Evolutionary conservation across 2,797 vertebrate genomes (phyloP).

Genomic region (Scolopax bukidnonensis): DNA sequence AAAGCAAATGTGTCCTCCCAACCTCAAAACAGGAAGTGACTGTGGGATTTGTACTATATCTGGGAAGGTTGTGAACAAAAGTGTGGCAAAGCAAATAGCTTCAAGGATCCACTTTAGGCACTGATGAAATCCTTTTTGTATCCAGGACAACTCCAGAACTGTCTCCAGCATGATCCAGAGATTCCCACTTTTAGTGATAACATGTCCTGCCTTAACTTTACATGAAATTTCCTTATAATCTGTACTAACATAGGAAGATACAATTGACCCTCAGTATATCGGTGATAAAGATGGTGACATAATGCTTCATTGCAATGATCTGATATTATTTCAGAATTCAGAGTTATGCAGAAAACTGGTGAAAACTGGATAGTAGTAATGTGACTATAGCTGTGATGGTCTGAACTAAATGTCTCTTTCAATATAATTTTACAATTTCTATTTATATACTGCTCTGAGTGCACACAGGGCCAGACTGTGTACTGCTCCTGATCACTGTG

Average conservation of each 20-base stretch:
- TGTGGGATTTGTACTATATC: not conserved
- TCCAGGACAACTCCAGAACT: not conserved
- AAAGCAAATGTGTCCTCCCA: not conserved
- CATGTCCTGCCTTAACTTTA: not conserved
- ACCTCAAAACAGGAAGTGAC: not conserved
- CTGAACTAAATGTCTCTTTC: not conserved
- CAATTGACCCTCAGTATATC: not conserved
- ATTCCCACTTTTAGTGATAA: not conserved
- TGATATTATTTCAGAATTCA: not conserved
- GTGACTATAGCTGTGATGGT: not conserved
- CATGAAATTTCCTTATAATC: not conserved
- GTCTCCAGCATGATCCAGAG: not conserved
- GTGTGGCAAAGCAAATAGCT: not conserved
- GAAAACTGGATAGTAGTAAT: not conserved
- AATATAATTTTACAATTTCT: not conserved
- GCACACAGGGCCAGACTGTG: not conserved
- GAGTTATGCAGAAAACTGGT: not conserved
- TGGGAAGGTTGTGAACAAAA: not conserved
- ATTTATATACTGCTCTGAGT: slow-evolving; percentile 6
- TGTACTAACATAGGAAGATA: not conserved
- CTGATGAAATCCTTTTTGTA: not conserved
- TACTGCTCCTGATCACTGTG: not conserved
- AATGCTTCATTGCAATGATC: not conserved
- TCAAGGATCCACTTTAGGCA: not conserved
- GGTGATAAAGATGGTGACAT: not conserved